Percentiles rank a stretch among this genome's conserved stretches.
Evolutionary conservation across 2,113 vertebrate genomes (phyloP).

Genomic region (Catharus fuscescens): DNA sequence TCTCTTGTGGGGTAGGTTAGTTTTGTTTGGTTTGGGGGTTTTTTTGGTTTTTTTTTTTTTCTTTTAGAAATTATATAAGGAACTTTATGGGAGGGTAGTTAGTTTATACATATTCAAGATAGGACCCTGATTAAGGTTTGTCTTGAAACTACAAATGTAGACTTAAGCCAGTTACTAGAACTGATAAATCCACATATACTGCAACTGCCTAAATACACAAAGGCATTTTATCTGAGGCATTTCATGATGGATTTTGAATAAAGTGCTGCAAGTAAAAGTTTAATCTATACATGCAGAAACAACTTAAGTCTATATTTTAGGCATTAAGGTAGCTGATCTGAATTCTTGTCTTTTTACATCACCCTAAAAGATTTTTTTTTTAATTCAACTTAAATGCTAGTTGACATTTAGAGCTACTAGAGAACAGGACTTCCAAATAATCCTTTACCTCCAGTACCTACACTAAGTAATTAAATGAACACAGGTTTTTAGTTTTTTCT

Average conservation of each 20-base stretch:
- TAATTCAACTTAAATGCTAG: not conserved
- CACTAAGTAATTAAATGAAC: not conserved
- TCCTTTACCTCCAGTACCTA: not conserved
- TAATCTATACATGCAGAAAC: not conserved
- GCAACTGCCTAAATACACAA: not conserved
- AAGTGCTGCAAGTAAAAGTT: not conserved
- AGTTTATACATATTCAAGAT: not conserved
- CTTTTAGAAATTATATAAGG: not conserved
- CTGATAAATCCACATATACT: not conserved
- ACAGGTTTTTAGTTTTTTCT: not conserved
- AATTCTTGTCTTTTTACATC: not conserved
- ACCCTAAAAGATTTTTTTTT: not conserved
- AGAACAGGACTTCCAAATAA: not conserved
- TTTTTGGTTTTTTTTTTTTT: accelerated
- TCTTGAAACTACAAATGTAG: not conserved
- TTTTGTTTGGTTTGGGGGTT: not conserved
- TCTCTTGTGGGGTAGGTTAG: not conserved
- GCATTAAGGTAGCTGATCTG: not conserved
- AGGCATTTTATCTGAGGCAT: not conserved
- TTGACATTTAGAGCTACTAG: not conserved
- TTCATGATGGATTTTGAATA: not conserved
- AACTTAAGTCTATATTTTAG: not conserved
- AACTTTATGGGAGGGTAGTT: not conserved
- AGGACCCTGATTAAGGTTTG: not conserved
- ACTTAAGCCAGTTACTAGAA: not conserved